Evolutionary conservation across 2,888 invertebrate genomes (phyloP).

Genomic region (Schizotus pectinicornis): DNA sequence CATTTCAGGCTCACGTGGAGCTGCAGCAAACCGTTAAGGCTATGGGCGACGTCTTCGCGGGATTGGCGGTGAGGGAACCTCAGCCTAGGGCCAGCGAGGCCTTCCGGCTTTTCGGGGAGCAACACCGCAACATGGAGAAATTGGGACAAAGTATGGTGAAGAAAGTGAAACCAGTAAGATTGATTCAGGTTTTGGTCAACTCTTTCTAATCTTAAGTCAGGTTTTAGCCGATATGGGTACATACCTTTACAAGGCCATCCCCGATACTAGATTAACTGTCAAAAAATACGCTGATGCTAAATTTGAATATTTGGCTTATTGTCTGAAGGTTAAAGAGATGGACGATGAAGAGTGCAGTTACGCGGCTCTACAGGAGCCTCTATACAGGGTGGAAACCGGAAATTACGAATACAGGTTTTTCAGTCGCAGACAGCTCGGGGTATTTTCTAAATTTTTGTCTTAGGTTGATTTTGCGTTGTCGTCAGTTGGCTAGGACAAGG

Average conservation of each 20-base stretch:
- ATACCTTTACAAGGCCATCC: conserved; percentile 96
- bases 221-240: conserved; percentile 94
- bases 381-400: conserved; percentile 98
- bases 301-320: conserved; percentile 98
- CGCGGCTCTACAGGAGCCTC: conserved; percentile 89
- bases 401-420: conserved; percentile 96
- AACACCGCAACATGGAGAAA: conserved; percentile 90
- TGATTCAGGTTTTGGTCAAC: not conserved
- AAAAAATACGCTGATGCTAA: conserved; percentile 98
- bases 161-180: conserved; percentile 83
- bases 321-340: conserved; percentile 99
- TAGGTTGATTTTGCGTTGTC: conserved; percentile 89
- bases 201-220: conserved; percentile 57
- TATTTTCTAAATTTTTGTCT: conserved; percentile 20
- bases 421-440: not conserved
- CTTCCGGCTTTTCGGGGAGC: conserved; percentile 92
- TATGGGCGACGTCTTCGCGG: conserved; percentile 94
- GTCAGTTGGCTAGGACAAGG: conserved; percentile 89
- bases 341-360: conserved; percentile 98
- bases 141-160: conserved; percentile 89
- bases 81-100: conserved; percentile 95
- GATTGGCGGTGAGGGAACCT: conserved; percentile 94
- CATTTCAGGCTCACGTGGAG: conserved; percentile 79
- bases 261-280: conserved; percentile 96
- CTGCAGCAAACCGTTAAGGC: conserved; percentile 86